Base-by-base conservation (phyloP, 2,797 vertebrate genomes). In the Gobio occitaniae region DNA sequence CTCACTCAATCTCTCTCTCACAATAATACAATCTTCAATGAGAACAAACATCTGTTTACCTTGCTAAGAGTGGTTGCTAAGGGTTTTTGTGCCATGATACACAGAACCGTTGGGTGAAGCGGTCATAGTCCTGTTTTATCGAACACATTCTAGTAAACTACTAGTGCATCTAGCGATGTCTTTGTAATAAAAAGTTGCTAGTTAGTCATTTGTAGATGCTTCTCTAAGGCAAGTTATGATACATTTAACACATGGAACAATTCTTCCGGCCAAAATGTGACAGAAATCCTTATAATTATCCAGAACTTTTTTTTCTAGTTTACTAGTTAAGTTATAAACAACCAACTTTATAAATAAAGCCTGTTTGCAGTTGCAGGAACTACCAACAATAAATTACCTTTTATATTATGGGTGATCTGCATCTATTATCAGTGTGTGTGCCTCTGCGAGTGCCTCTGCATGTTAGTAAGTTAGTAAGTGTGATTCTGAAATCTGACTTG, bases 401-500 rank as follows among this genome's bases (percentile, higher is more conserved):
- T 19, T 52, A 48, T 50, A 50, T 66, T 38, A 50, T 50, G 25
- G 25, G n/a, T 79, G 9, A 29, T 29, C 47, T 80, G 47, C 63
- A n/a, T 48, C 52, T 61, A 69, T 72, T 83, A 41, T 21, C 15
- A 32, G 41, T 76, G 71, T 77, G 65, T 68, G 54, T 86, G 75
- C 71, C 82, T 74, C 50, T 84, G 76, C 61, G 65, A 61, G 54
- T 86, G 75, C 71, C 82, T 74, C 50, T 84, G 76, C 61, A 16
- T 54, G 32, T 54, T 80, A 21, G 19, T 69, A 44, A 48, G 78
- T 63, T 80, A 21, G 19, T 69, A 44, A 48, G 78, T 63, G 16
- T 25, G 65, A 84, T 78, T 76, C 78, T 79, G 38, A 78, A 89
- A 83, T 79, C 56, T 32, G 48, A 50, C 44, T 56, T 86, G 86